These are phyloP conservation scores for Drosophila willistoni DNA, from an alignment of 1,140 invertebrate species.

Conservation along the genomic window DNA sequence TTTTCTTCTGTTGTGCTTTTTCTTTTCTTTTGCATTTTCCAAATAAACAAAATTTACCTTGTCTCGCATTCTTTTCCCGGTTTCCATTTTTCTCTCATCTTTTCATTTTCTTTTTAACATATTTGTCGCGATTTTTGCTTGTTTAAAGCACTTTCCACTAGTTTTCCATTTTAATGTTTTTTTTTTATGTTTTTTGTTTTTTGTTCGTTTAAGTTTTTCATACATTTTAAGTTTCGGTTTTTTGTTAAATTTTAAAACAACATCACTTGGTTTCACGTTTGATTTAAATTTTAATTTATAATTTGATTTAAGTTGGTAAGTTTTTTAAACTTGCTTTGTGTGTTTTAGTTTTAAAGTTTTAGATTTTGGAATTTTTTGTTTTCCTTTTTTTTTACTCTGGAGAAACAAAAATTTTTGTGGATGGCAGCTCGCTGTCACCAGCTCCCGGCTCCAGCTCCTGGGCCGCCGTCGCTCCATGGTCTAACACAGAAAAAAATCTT, in stretches of 20 bases:
- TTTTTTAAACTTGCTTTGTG: constrained; percentile 11
- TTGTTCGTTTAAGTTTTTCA: constrained; percentile 24
- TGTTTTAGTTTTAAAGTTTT: constrained; percentile 30
- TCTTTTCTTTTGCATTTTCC: neutral
- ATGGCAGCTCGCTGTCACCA: neutral
- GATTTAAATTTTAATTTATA: constrained; percentile 70
- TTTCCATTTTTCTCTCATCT: constrained; percentile 33
- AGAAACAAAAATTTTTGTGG: constrained; percentile 43
- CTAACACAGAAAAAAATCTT: constrained; percentile 20
- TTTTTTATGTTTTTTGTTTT: constrained; percentile 14
- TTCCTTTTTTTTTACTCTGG: neutral
- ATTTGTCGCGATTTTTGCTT: constrained; percentile 60
- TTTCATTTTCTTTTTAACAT: constrained; percentile 55
- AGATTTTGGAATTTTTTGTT: constrained; percentile 29
- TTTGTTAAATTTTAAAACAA: constrained; percentile 77
- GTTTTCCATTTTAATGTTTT: constrained; percentile 16
- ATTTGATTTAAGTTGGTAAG: constrained; percentile 41
- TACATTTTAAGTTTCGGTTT: constrained; percentile 46
- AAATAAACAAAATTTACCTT: constrained; percentile 42
- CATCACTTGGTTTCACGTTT: constrained; percentile 83
- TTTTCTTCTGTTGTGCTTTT: no score
- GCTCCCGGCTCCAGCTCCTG: neutral
- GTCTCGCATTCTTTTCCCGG: constrained; percentile 34
- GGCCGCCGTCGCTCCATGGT: constrained; percentile 26
- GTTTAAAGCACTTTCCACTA: constrained; percentile 25